Evolutionary conservation across 2,797 vertebrate genomes (phyloP).

Genomic region (Microctenopoma stevenorrisi): DNA sequence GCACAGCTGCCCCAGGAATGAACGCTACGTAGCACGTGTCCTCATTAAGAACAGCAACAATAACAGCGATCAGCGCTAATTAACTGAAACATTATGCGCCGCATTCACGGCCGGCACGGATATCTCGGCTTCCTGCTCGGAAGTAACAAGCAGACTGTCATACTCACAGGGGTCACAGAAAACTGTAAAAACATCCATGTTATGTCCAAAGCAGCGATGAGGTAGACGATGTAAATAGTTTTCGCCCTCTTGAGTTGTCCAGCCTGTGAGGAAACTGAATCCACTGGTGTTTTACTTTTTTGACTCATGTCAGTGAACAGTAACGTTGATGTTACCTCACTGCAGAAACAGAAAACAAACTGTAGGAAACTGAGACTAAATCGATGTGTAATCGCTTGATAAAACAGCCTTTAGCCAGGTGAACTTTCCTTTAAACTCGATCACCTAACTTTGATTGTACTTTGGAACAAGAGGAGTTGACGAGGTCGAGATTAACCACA

Average conservation of each 20-base stretch:
- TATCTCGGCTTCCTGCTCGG: background rate
- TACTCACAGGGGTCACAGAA: conserved; percentile 83
- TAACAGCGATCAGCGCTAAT: too few relatives aligned
- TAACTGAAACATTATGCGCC: too few relatives aligned
- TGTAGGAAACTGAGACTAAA: too few relatives aligned
- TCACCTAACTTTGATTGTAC: conserved; percentile 32
- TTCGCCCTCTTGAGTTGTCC: conserved; percentile 26
- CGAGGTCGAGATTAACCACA: background rate
- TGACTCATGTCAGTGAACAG: conserved; percentile 27
- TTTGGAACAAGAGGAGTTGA: conserved; percentile 52
- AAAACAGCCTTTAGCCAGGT: background rate
- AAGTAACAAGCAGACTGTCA: background rate
- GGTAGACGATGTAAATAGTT: conserved; percentile 70
- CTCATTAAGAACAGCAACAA: too few relatives aligned
- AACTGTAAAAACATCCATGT: conserved; percentile 84
- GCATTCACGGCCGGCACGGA: conserved; percentile 8
- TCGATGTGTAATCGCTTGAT: rapidly evolving
- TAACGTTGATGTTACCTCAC: background rate
- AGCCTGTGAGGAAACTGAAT: background rate
- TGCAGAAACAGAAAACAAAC: background rate
- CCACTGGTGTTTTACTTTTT: conserved; percentile 18
- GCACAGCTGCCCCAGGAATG: too few relatives aligned
- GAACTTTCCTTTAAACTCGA: conserved; percentile 31
- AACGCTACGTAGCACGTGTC: too few relatives aligned
- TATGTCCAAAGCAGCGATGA: conserved; percentile 78